phyloP scores from a whole-genome alignment of 2,888 invertebrate species.

The Stenurella melanura region DNA sequence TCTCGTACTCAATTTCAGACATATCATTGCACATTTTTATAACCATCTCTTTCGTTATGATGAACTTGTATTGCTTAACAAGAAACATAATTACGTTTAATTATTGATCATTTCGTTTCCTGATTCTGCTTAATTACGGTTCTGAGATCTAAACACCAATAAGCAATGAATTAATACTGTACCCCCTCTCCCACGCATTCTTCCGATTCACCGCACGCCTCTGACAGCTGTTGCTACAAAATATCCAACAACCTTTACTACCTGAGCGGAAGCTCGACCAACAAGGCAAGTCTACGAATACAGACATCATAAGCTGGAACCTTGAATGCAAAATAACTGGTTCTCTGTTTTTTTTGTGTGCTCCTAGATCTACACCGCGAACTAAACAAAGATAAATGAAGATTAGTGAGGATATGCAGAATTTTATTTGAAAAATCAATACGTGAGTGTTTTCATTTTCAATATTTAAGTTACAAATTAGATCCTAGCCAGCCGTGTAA shows the following conservation, averaged over 20 bases:
- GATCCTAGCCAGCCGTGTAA: neutral
- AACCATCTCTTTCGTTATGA: too few relatives aligned
- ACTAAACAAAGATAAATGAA: constrained; percentile 14
- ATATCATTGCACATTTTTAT: too few relatives aligned
- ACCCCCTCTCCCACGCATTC: neutral
- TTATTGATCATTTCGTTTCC: too few relatives aligned
- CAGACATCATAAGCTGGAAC: constrained; percentile 18
- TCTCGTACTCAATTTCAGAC: too few relatives aligned
- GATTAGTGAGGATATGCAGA: constrained; percentile 22
- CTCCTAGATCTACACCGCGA: constrained; percentile 9
- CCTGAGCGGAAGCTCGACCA: constrained; percentile 17
- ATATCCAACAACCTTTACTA: neutral
- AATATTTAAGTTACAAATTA: constrained; percentile 11
- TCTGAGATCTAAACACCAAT: too few relatives aligned
- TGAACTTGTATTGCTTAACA: too few relatives aligned
- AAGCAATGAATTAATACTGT: neutral
- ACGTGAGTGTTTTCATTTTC: constrained; percentile 11
- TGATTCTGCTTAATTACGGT: too few relatives aligned
- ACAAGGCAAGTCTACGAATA: constrained; percentile 27
- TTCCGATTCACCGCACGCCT: constrained; percentile 11
- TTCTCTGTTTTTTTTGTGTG: constrained; percentile 13
- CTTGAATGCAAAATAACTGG: constrained; percentile 24
- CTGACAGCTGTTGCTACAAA: neutral
- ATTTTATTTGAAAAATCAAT: constrained; percentile 27
- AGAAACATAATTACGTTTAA: too few relatives aligned